phyloP scores from a whole-genome alignment of 2,888 invertebrate species.

The Amiota mariae region DNA sequence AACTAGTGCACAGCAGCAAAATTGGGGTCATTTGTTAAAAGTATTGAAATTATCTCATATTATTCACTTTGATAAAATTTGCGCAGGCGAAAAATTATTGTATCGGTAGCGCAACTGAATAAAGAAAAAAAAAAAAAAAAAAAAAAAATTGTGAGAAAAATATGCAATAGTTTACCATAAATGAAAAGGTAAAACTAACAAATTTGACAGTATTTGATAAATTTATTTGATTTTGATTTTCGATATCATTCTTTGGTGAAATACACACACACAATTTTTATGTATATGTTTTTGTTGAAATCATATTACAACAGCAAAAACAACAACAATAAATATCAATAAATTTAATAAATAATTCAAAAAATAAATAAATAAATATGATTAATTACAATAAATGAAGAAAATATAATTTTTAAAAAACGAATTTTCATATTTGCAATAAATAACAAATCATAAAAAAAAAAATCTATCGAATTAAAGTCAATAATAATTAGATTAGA shows the following conservation, averaged over 20 bases:
- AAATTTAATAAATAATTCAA: background rate
- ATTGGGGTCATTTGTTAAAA: too few relatives aligned
- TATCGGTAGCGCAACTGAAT: too few relatives aligned
- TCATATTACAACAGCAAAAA: background rate
- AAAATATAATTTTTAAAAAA: conserved; percentile 13
- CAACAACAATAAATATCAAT: background rate
- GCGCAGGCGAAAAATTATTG: too few relatives aligned
- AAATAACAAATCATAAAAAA: background rate
- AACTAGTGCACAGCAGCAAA: too few relatives aligned
- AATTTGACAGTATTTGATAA: background rate
- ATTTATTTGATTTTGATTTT: conserved; percentile 4
- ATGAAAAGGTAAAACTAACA: background rate
- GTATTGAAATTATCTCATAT: too few relatives aligned
- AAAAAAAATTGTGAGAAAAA: too few relatives aligned
- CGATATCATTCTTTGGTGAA: background rate
- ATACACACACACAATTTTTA: background rate
- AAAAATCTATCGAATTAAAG: background rate
- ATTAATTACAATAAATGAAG: background rate
- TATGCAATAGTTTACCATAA: too few relatives aligned
- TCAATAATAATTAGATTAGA: background rate
- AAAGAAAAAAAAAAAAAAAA: too few relatives aligned
- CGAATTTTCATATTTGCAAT: background rate
- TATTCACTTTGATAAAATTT: too few relatives aligned
- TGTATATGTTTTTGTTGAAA: background rate
- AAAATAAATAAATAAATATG: background rate